Conservation (phyloP, 1,140 invertebrate species). For the Portunus trituberculatus region DNA sequence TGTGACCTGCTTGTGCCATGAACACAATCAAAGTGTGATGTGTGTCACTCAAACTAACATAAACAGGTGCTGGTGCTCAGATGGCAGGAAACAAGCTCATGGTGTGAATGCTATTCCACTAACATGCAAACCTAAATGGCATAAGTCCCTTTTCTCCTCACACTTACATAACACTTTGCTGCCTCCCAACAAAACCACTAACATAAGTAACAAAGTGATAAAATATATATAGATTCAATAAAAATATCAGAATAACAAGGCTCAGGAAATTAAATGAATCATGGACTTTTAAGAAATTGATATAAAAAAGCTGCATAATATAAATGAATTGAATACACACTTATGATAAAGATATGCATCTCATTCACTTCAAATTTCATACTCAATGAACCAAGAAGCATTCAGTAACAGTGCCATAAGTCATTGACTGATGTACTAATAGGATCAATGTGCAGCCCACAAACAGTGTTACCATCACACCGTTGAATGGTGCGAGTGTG, state of each 20-base stretch:
- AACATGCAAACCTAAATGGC: neutral
- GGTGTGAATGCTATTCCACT: neutral
- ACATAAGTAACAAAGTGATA: neutral
- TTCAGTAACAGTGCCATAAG: too few relatives aligned
- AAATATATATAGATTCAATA: neutral
- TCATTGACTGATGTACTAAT: too few relatives aligned
- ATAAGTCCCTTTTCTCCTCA: neutral
- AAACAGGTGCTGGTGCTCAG: neutral
- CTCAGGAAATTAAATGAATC: neutral
- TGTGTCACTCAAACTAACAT: neutral
- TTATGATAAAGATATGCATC: too few relatives aligned
- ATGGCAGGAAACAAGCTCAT: neutral
- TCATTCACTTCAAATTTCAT: too few relatives aligned
- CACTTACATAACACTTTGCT: neutral
- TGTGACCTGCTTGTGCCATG: neutral
- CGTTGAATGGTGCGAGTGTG: too few relatives aligned
- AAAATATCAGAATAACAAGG: neutral
- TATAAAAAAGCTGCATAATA: neutral
- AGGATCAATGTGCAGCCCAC: too few relatives aligned
- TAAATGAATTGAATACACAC: too few relatives aligned
- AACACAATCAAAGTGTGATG: neutral
- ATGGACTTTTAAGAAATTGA: neutral
- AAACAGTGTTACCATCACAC: too few relatives aligned
- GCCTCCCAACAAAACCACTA: neutral
- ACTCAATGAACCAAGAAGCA: too few relatives aligned